A percentile compares a stretch with the other conserved stretches of the same genome.
phyloP scores from a whole-genome alignment of 1,140 invertebrate species.

The Mercenaria mercenaria region DNA sequence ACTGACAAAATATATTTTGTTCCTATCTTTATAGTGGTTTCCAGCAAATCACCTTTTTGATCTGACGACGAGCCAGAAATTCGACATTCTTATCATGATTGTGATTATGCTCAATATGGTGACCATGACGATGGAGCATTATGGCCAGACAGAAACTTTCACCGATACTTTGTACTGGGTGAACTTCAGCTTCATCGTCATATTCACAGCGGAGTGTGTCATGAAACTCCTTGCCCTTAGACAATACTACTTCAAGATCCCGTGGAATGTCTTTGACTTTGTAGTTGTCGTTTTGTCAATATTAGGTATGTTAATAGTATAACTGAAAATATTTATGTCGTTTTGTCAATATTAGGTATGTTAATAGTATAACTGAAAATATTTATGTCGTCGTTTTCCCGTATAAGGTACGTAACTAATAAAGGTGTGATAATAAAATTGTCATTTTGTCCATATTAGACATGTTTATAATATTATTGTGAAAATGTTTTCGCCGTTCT shows the following conservation, averaged over 20 bases:
- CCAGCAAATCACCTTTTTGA: slow-evolving; percentile 98
- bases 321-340: slow-evolving; percentile 89
- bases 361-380: neutral
- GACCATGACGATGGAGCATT: slow-evolving; percentile 99
- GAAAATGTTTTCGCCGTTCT: too few relatives aligned
- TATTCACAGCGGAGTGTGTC: slow-evolving; percentile 99
- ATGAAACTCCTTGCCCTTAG: slow-evolving; percentile 98
- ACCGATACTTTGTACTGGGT: slow-evolving; percentile 94
- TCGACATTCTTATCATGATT: slow-evolving; percentile 99
- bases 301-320: slow-evolving; percentile 81
- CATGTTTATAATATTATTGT: too few relatives aligned
- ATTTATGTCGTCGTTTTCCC: slow-evolving; percentile 97
- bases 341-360: slow-evolving; percentile 94
- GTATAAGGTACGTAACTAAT: slow-evolving; percentile 88
- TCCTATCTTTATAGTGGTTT: slow-evolving; percentile 92
- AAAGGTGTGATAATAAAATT: too few relatives aligned
- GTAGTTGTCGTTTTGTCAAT: slow-evolving; percentile 99
- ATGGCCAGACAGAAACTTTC: slow-evolving; percentile 94
- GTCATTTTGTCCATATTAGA: too few relatives aligned
- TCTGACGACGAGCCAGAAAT: slow-evolving; percentile 99
- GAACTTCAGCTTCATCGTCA: slow-evolving; percentile 99
- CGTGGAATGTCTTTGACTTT: slow-evolving; percentile 99
- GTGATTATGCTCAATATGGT: slow-evolving; percentile 99
- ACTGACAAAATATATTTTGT: too few relatives aligned
- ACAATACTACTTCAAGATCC: slow-evolving; percentile 99